phyloP scores from a whole-genome alignment of 2,113 vertebrate species.

The Ondatra zibethicus region DNA sequence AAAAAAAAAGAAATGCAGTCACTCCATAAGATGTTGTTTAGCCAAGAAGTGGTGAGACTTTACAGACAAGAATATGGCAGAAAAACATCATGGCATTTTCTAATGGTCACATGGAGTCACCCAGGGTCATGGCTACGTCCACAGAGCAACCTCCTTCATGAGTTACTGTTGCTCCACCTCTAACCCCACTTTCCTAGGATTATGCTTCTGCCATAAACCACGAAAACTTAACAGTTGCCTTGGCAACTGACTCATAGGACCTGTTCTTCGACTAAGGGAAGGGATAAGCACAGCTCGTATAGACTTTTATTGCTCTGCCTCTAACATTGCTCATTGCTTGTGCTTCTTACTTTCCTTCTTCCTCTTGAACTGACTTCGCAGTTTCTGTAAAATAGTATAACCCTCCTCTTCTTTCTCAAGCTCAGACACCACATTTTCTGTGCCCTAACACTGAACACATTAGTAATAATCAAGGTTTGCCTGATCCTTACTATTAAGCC shows the following conservation, averaged over 20 bases:
- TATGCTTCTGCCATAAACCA: neutral
- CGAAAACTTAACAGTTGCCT: neutral
- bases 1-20: neutral
- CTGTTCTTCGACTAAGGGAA: neutral
- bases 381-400: neutral
- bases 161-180: neutral
- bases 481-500: neutral
- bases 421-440: neutral
- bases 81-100: neutral
- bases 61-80: neutral
- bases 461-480: neutral
- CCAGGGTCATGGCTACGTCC: neutral
- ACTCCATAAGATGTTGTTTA: neutral
- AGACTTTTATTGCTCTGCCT: neutral
- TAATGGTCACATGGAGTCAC: neutral
- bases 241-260: neutral
- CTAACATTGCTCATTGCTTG: neutral
- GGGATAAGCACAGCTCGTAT: neutral
- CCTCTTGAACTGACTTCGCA: neutral
- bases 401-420: neutral
- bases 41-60: neutral
- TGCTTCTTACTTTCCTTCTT: neutral
- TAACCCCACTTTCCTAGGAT: neutral
- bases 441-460: neutral
- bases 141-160: neutral